Evolutionary conservation across 2,888 invertebrate species (phyloP).

Genomic region (Chymomyza amoena): DNA sequence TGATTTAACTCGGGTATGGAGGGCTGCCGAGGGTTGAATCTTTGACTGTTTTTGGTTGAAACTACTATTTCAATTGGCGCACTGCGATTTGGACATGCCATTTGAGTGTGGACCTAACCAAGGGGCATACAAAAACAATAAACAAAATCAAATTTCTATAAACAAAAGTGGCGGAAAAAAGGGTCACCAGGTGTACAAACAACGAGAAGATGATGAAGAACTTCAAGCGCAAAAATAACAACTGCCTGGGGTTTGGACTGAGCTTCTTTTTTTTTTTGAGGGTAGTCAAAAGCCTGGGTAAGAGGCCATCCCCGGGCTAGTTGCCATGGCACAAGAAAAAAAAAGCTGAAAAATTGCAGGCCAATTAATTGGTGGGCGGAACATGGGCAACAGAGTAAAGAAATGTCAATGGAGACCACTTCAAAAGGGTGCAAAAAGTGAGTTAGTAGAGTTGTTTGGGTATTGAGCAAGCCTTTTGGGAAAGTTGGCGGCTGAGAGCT

Average conservation of each 20-base stretch:
- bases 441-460: background rate
- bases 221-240: background rate
- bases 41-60: background rate
- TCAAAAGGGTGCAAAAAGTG: background rate
- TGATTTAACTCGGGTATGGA: background rate
- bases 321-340: background rate
- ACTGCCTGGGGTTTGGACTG: background rate
- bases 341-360: background rate
- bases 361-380: background rate
- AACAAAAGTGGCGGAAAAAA: constrained; percentile 42
- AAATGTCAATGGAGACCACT: constrained; percentile 7
- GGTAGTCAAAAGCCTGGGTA: background rate
- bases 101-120: background rate
- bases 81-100: constrained; percentile 13
- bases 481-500: background rate
- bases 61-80: constrained; percentile 13
- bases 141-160: constrained; percentile 65
- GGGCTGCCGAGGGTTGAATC: background rate
- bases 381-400: background rate
- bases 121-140: constrained; percentile 38
- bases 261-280: background rate
- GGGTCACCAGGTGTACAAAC: constrained; percentile 64
- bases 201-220: constrained; percentile 11
- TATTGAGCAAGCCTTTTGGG: background rate
- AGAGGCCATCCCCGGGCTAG: no score